These are phyloP conservation scores for Halcyon smyrnensis DNA, from an alignment of 2,797 vertebrate species.

Conservation along the genomic window DNA sequence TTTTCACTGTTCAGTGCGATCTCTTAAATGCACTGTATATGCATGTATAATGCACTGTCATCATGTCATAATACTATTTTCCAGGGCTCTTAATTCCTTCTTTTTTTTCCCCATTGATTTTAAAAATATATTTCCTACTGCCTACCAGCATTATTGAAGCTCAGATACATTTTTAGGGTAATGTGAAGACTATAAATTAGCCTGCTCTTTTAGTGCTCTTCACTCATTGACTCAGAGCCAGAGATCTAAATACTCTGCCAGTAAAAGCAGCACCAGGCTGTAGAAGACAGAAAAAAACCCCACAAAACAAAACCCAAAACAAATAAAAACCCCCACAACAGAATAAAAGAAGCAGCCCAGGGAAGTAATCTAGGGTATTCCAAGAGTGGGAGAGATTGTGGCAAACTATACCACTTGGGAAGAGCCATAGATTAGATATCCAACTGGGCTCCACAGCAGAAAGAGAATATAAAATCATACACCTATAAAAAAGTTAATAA, in stretches of 20 bases:
- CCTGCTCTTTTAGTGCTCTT: background rate
- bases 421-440: background rate
- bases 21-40: background rate
- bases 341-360: background rate
- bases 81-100: background rate
- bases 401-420: background rate
- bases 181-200: slow-evolving; percentile 4
- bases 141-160: background rate
- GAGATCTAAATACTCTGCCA: background rate
- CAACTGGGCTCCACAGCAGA: background rate
- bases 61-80: background rate
- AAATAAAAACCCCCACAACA: too few species aligned
- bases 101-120: background rate
- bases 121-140: background rate
- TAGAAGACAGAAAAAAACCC: background rate
- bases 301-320: background rate
- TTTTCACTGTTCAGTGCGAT: background rate
- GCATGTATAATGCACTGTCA: too few species aligned
- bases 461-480: background rate
- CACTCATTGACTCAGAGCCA: background rate
- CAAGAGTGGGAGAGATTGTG: background rate
- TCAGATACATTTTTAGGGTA: background rate
- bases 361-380: background rate
- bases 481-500: background rate
- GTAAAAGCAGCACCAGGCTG: background rate